Evolutionary conservation across 2,888 invertebrate genomes (phyloP).

Genomic region (Dicycla oo): DNA sequence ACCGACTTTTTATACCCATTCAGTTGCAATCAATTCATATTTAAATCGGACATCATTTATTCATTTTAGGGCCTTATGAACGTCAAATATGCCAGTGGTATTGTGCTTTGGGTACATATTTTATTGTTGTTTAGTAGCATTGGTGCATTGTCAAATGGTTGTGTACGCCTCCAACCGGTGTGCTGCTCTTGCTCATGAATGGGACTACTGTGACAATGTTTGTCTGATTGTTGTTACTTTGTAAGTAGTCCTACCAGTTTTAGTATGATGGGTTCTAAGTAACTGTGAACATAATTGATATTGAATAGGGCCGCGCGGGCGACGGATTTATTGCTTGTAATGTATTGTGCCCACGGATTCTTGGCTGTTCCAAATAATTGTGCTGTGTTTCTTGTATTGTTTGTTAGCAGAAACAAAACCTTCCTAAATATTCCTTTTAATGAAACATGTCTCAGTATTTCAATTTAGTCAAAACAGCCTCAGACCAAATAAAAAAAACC

Average conservation of each 20-base stretch:
- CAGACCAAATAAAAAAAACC: no score
- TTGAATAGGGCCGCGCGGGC: slow-evolving; percentile 35
- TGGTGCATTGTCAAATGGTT: slow-evolving; percentile 53
- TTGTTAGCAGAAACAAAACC: slow-evolving; percentile 13
- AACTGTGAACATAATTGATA: slow-evolving; percentile 61
- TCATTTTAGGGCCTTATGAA: slow-evolving; percentile 61
- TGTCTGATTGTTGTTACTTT: slow-evolving; percentile 21
- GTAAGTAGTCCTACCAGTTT: slow-evolving; percentile 51
- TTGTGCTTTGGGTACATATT: slow-evolving; percentile 54
- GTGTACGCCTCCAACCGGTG: slow-evolving; percentile 41
- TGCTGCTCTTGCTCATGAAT: slow-evolving; percentile 42
- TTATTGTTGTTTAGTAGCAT: slow-evolving; percentile 60
- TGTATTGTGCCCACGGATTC: slow-evolving; percentile 33
- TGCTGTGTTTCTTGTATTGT: slow-evolving; percentile 27
- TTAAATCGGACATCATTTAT: slow-evolving; percentile 65
- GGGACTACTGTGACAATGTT: slow-evolving; percentile 60
- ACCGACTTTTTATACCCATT: slow-evolving; percentile 54
- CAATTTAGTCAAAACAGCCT: neutral
- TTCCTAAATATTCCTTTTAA: neutral
- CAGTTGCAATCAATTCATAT: slow-evolving; percentile 62
- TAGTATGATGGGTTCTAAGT: slow-evolving; percentile 37
- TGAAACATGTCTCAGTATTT: neutral
- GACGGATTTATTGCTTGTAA: slow-evolving; percentile 30
- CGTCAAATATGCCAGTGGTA: slow-evolving; percentile 60
- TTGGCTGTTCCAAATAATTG: slow-evolving; percentile 27